Conservation (phyloP, 2,113 vertebrate genomes). For the Chascanopsetta lugubris region DNA sequence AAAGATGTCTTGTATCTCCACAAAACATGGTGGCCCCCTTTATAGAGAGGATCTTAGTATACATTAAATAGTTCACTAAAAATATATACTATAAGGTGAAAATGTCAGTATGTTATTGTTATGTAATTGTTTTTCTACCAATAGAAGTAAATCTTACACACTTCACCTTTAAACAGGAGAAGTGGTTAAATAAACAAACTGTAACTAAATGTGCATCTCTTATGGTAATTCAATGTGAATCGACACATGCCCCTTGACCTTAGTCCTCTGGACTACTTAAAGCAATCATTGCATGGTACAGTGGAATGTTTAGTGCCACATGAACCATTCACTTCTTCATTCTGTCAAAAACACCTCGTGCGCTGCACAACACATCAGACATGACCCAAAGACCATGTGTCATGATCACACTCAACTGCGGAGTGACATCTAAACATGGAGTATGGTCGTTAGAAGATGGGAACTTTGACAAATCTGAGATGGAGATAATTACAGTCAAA, state of each 20-base stretch:
- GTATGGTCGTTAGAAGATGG: slow-evolving; percentile 12
- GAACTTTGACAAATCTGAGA: slow-evolving; percentile 18
- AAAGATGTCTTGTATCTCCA: too few relatives aligned
- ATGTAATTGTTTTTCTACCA: too few relatives aligned
- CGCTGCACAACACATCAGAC: slow-evolving; percentile 7
- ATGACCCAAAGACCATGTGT: slow-evolving; percentile 2
- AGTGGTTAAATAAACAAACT: neutral
- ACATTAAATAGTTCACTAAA: too few relatives aligned
- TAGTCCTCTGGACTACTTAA: slow-evolving; percentile 12
- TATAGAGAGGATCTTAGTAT: too few relatives aligned
- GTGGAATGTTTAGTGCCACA: neutral
- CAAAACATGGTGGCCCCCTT: too few relatives aligned
- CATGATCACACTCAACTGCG: slow-evolving; percentile 20
- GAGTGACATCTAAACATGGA: slow-evolving; percentile 4
- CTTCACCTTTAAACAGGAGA: neutral
- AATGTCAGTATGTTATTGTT: too few relatives aligned
- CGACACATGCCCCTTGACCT: slow-evolving; percentile 48
- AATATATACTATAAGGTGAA: too few relatives aligned
- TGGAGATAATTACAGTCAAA: slow-evolving; percentile 31
- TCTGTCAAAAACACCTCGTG: neutral
- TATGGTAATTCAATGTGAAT: slow-evolving; percentile 32
- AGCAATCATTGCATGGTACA: slow-evolving; percentile 13
- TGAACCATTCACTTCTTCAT: neutral
- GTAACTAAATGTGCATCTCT: neutral
- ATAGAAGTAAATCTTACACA: too few relatives aligned